phyloP scores from a whole-genome alignment of 2,113 vertebrate species.

The Bufo bufo region DNA sequence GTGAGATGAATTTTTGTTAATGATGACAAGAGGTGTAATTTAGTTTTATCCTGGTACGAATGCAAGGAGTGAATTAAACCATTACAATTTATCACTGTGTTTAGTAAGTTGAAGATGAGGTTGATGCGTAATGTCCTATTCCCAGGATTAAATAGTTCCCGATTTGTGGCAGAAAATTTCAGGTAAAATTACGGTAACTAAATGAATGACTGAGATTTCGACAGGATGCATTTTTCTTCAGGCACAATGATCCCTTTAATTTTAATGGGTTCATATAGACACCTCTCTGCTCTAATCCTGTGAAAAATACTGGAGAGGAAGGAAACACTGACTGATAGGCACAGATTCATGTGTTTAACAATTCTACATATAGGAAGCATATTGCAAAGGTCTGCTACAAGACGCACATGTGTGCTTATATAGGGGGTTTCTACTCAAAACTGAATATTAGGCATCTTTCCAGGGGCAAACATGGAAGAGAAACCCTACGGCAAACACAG shows the following conservation, averaged over 20 bases:
- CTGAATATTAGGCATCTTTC: too few species aligned
- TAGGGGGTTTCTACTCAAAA: too few species aligned
- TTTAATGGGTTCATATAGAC: slow-evolving; percentile 8
- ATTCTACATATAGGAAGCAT: neutral
- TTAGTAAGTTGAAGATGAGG: slow-evolving; percentile 27
- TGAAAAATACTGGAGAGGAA: neutral
- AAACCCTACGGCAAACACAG: too few species aligned
- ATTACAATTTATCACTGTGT: slow-evolving; percentile 34
- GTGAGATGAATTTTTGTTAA: slow-evolving; percentile 77
- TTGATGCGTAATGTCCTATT: slow-evolving; percentile 26
- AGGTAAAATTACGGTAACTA: slow-evolving; percentile 47
- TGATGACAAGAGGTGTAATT: slow-evolving; percentile 79
- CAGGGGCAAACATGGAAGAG: too few species aligned
- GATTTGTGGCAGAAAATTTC: slow-evolving; percentile 28
- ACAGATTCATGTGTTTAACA: neutral
- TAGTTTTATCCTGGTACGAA: slow-evolving; percentile 70
- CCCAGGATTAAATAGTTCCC: neutral
- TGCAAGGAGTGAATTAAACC: slow-evolving; percentile 44
- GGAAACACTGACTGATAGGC: neutral
- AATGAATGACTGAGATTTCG: slow-evolving; percentile 59
- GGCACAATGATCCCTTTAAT: slow-evolving; percentile 30
- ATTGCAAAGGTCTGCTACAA: too few species aligned
- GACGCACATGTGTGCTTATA: too few species aligned
- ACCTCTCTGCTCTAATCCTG: neutral
- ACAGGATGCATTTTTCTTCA: slow-evolving; percentile 32